These are phyloP conservation scores for Hyaena hyaena DNA, from an alignment of 2,113 vertebrate species.

Conservation along the genomic window DNA sequence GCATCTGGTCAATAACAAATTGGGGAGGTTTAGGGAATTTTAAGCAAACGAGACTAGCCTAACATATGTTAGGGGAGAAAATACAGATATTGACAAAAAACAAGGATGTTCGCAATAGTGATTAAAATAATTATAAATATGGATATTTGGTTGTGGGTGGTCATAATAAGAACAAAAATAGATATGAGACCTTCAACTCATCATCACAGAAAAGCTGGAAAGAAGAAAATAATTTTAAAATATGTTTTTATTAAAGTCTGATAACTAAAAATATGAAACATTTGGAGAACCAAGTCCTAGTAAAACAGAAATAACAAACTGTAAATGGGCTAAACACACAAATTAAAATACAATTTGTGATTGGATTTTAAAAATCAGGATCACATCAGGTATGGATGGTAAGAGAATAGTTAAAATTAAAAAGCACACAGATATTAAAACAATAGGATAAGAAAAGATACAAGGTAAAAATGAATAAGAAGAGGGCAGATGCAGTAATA, in stretches of 20 bases:
- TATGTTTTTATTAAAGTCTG: not conserved
- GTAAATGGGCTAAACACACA: not conserved
- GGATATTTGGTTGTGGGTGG: not conserved
- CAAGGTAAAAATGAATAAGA: not conserved
- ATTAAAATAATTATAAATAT: not conserved
- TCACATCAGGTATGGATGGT: not conserved
- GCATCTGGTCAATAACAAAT: not conserved
- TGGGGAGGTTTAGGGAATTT: not conserved
- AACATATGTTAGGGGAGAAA: not conserved
- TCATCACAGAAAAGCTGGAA: not conserved
- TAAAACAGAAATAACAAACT: not conserved
- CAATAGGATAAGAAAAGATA: not conserved
- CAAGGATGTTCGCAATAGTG: not conserved
- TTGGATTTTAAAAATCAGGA: not conserved
- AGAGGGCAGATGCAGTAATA: not conserved
- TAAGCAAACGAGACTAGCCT: not conserved
- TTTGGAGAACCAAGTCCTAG: not conserved
- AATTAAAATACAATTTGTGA: not conserved
- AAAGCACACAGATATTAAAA: not conserved
- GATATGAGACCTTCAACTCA: not conserved
- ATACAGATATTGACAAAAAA: not conserved
- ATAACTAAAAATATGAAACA: not conserved
- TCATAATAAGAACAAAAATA: not conserved
- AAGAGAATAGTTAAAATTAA: constrained; percentile 23
- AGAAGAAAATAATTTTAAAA: not conserved